A percentile compares a stretch with the other conserved stretches of the same genome.
Evolutionary conservation across 64 coral and sea anemone species (phyloP).

Genomic region (Stichodactyla helianthus): DNA sequence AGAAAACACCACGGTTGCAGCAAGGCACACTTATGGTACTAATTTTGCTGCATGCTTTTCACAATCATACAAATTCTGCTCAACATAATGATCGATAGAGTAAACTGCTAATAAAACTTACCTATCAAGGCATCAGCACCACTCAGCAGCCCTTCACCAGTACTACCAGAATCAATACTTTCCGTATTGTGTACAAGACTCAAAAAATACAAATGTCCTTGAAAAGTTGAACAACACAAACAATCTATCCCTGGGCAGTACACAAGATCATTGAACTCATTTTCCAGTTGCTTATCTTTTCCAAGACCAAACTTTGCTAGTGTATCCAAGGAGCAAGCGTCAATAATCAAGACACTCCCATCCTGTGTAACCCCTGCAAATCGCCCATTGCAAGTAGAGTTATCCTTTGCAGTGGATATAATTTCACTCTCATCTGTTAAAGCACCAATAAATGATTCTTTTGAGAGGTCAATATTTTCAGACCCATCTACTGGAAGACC

Average conservation of each 20-base stretch:
- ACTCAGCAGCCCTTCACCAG: neutral
- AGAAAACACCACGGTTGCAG: too few species aligned
- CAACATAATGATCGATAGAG: neutral
- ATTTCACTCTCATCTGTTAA: neutral
- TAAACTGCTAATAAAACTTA: neutral
- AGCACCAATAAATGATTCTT: neutral
- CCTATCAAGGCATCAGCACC: conserved; percentile 16
- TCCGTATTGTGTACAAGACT: conserved; percentile 27
- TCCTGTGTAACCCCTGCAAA: conserved; percentile 48
- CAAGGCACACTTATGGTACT: too few species aligned
- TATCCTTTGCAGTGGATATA: neutral
- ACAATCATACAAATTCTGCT: neutral
- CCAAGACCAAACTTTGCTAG: conserved; percentile 51
- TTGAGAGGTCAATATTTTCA: neutral
- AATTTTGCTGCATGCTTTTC: too few species aligned
- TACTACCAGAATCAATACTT: neutral
- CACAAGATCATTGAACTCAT: conserved; percentile 49
- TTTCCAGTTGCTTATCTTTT: conserved; percentile 20
- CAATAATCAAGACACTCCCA: conserved; percentile 55
- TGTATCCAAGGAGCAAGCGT: conserved; percentile 53
- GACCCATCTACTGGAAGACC: conserved; percentile 11
- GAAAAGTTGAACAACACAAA: conserved; percentile 55
- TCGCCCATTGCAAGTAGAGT: neutral
- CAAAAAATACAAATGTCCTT: conserved; percentile 70
- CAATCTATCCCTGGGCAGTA: conserved; percentile 94